Evolutionary conservation across 1,140 invertebrate genomes (phyloP).

Genomic region (Zaprionus gabonicus): DNA sequence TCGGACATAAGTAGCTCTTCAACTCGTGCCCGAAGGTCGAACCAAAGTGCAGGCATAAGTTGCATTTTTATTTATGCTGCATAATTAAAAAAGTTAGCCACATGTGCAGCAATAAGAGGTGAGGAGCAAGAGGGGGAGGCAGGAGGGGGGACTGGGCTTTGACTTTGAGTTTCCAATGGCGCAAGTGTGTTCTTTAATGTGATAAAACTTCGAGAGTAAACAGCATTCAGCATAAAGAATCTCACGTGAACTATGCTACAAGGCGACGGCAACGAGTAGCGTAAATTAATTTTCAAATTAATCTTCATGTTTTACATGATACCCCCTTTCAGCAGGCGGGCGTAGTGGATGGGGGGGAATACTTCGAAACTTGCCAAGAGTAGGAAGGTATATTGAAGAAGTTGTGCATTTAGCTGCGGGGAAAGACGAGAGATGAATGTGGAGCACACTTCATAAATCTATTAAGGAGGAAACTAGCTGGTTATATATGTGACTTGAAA

Average conservation of each 20-base stretch:
- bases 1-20: constrained; percentile 39
- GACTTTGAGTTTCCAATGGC: constrained; percentile 17
- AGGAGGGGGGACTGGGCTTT: constrained; percentile 21
- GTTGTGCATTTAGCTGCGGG: background rate
- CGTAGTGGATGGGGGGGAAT: background rate
- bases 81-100: constrained; percentile 66
- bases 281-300: constrained; percentile 6
- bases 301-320: constrained; percentile 3
- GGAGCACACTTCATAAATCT: too few species aligned
- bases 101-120: constrained; percentile 9
- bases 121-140: background rate
- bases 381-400: background rate
- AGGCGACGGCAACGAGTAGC: background rate
- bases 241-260: background rate
- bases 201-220: constrained; percentile 15
- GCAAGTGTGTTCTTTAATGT: constrained; percentile 30
- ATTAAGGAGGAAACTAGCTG: too few species aligned
- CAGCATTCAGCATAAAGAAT: constrained; percentile 1
- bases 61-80: constrained; percentile 49
- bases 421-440: too few species aligned
- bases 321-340: background rate
- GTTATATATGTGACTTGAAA: too few species aligned
- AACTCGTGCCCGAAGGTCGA: constrained; percentile 37
- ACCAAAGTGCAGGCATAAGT: constrained; percentile 46
- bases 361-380: background rate